These are phyloP conservation scores for Halichoerus grypus DNA, from an alignment of 2,113 vertebrate genomes.

Conservation along the genomic window DNA sequence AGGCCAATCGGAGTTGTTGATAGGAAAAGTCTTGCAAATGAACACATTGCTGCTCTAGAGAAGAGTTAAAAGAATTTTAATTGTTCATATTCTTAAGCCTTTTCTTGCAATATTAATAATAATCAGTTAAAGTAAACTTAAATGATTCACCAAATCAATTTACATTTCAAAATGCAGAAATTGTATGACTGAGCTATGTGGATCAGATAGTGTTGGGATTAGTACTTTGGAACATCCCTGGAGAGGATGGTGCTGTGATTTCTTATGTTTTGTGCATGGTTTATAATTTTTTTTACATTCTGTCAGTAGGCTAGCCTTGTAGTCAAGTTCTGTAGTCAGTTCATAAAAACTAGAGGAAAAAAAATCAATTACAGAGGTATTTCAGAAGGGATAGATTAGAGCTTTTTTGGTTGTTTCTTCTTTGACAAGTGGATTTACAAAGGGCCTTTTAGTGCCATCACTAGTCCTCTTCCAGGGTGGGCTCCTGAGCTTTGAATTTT, in stretches of 20 bases:
- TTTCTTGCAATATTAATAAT: slow-evolving; percentile 76
- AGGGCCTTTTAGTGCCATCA: slow-evolving; percentile 51
- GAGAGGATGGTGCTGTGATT: slow-evolving; percentile 58
- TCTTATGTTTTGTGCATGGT: slow-evolving; percentile 4
- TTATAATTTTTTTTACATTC: slow-evolving; percentile 35
- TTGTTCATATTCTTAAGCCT: slow-evolving; percentile 72
- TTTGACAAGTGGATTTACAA: slow-evolving; percentile 78
- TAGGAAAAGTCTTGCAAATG: slow-evolving; percentile 74
- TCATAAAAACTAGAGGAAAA: slow-evolving; percentile 52
- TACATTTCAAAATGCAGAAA: slow-evolving; percentile 82
- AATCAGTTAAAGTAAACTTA: slow-evolving; percentile 79
- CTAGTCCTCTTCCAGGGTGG: slow-evolving; percentile 52
- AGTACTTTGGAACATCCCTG: slow-evolving; percentile 69
- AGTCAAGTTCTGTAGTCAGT: slow-evolving; percentile 57
- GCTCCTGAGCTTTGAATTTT: slow-evolving; percentile 26
- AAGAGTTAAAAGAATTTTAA: slow-evolving; percentile 70
- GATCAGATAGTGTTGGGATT: slow-evolving; percentile 79
- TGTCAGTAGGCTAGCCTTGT: slow-evolving; percentile 29
- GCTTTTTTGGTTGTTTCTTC: slow-evolving; percentile 62
- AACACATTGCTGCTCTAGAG: slow-evolving; percentile 61
- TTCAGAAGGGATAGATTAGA: slow-evolving; percentile 76
- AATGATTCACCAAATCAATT: slow-evolving; percentile 81
- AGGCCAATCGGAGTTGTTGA: slow-evolving; percentile 38
- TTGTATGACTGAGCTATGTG: slow-evolving; percentile 47
- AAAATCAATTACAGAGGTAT: slow-evolving; percentile 77